Base-by-base conservation (phyloP, 2,113 vertebrate species). In the Hippocampus barbouri region DNA sequence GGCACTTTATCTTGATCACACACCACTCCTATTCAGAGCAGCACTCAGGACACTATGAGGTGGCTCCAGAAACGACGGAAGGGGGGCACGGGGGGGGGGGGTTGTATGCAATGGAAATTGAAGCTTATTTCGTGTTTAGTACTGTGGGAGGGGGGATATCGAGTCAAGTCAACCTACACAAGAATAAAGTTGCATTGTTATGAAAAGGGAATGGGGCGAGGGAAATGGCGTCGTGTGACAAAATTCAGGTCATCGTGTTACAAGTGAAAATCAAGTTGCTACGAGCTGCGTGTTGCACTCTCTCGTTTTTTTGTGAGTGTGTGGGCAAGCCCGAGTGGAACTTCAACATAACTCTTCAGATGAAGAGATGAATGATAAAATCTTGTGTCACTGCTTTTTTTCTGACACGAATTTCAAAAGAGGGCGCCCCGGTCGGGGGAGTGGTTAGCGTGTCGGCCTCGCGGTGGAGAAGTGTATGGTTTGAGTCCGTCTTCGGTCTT, bases 1-100 rank as follows among this genome's bases (percentile, higher is more conserved):
- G 88, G 75, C 62, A 65, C 80, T 89, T 72, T 63, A 82, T 91
- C 90, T 73, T 84, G 84, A 90, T 77, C 73, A 90, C 75, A 64
- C 83, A 69, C 67, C 70, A 70, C 68, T 79, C 80, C 80, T 73
- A 82, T 79, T 73, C 73, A 77, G 69, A 77, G 75, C 68, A 66
- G 41, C 71, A 65, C 80, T 79, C 81, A 79, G 88, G 89, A 80
- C 82, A 81, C 27, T 66, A 68, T 79, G 76, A 76, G 76, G 49
- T 20, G 74, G 70, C 77, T 76, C 72, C 64, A 69, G 56, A 78
- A 66, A 71, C 64, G 66, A 67, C 68, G 38, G 3, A 2, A n/a
- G n/a, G n/a, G n/a, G n/a, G n/a, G n/a, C n/a, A n/a, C n/a, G n/a
- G 53, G 51, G 51, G 51, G 7, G 21, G 27, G 75, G 30, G 45